These are phyloP conservation scores for Leptothorax acervorum DNA, from an alignment of 2,888 invertebrate genomes.

Conservation along the genomic window DNA sequence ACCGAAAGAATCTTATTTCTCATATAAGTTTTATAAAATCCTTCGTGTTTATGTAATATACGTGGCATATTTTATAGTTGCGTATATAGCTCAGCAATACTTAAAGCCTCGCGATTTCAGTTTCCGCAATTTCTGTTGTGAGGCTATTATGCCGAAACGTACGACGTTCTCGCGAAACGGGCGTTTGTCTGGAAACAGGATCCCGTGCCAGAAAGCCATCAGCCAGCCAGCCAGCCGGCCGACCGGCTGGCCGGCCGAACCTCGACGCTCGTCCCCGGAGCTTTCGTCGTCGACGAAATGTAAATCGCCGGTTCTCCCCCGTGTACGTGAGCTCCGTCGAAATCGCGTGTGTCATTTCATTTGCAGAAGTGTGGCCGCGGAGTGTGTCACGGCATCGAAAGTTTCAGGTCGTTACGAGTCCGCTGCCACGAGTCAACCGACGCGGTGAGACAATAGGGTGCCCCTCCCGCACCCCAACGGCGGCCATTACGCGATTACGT, in stretches of 20 bases:
- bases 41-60: background rate
- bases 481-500: slow-evolving; percentile 57
- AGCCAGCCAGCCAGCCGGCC: slow-evolving; percentile 60
- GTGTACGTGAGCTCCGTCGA: slow-evolving; percentile 52
- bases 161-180: slow-evolving; percentile 41
- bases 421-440: slow-evolving; percentile 47
- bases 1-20: background rate
- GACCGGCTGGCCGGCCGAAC: slow-evolving; percentile 56
- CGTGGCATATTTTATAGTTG: background rate
- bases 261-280: slow-evolving; percentile 62
- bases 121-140: background rate
- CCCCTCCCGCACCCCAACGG: slow-evolving; percentile 34
- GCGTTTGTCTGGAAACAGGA: slow-evolving; percentile 79
- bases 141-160: slow-evolving; percentile 23
- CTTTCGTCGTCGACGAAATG: slow-evolving; percentile 69
- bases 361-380: slow-evolving; percentile 75
- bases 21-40: background rate
- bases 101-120: slow-evolving; percentile 26
- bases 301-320: slow-evolving; percentile 63
- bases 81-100: slow-evolving; percentile 1
- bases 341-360: slow-evolving; percentile 83
- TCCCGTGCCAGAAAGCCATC: slow-evolving; percentile 84
- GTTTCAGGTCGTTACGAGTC: slow-evolving; percentile 50
- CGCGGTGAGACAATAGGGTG: slow-evolving; percentile 50
- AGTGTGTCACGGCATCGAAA: slow-evolving; percentile 69